Evolutionary conservation across 2,888 invertebrate genomes (phyloP), one percentile per base, ranked within the genome.

Genomic region (Oscheius sp.): DNA sequence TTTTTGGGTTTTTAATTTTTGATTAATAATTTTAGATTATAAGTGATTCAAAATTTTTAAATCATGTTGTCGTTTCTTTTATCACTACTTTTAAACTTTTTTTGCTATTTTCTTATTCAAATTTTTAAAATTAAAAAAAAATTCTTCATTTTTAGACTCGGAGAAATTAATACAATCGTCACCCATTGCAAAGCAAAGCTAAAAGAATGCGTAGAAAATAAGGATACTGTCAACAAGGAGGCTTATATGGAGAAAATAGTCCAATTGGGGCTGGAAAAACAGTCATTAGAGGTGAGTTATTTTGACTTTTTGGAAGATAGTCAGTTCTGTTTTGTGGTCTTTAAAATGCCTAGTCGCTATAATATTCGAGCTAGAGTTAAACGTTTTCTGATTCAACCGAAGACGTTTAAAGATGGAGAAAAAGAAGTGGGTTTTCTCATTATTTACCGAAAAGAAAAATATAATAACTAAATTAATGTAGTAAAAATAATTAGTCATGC

Each of bases 231-330:
- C n/a, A 67, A 51, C 2, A 67, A 71, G 45, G 68, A 71, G 50
- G 67, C 69, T 64, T 77, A 73, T 49, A 68, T 74, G 36, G 79
- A 79, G 28, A 75, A 77, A 45, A 69, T 79, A 8, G 75, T 79
- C 0, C 74, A 75, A 44, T 45, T 79, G 49, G 74, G 74, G 17
- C 49, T 79, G 14, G 79, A 79, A 41, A 70, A 62, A 33, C 77
- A 79, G 45, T 63, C 64, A 1, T 47, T 77, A 12, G 74, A 77
- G 61, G 76, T 72, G 24, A 4, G 1, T 36, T 32, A n/a, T 59
- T 59, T 26, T 17, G 22, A 6, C 26, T 41, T 36, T 36, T 36
- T 36, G 14, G 8, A 9, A 14, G 14, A 36, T 36, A 9, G 8
- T 36, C 36, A 8, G 36, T 9, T 14, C 8, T 36, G 8, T 41